Conservation (phyloP, 2,113 vertebrate species). For the Terrapene triunguis region DNA sequence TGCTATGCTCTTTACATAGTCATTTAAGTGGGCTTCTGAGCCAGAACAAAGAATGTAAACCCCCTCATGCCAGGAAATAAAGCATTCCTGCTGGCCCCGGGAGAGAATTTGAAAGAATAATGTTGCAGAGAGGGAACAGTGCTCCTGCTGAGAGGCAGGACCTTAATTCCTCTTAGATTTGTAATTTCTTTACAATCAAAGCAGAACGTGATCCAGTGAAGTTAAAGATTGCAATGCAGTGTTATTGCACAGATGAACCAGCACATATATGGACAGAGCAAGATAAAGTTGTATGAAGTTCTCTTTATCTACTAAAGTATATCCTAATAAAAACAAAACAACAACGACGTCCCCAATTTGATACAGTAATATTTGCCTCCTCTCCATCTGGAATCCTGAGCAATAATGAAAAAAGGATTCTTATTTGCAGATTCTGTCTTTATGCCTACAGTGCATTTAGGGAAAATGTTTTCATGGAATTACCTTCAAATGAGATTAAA, state of each 20-base stretch:
- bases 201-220: slow-evolving; percentile 22
- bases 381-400: not conserved
- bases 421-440: not conserved
- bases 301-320: not conserved
- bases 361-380: not conserved
- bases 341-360: not conserved
- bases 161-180: not conserved
- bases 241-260: slow-evolving; percentile 3
- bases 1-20: slow-evolving; percentile 57
- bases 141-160: slow-evolving; percentile 4
- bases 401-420: slow-evolving; percentile 17
- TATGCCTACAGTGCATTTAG: not conserved
- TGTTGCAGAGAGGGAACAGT: slow-evolving; percentile 19
- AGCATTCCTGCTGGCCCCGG: slow-evolving; percentile 39
- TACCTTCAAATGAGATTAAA: not conserved
- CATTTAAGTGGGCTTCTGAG: slow-evolving; percentile 39
- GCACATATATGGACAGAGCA: not conserved
- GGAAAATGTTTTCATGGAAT: not conserved
- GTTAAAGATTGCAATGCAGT: slow-evolving; percentile 5
- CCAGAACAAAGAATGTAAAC: slow-evolving; percentile 39
- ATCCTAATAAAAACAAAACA: not conserved
- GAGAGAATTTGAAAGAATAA: slow-evolving; percentile 69
- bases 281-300: not conserved
- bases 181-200: not conserved
- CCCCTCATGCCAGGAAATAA: slow-evolving; percentile 34